Base-by-base conservation (phyloP, 2,113 vertebrate genomes). In the Megaceryle torquata region DNA sequence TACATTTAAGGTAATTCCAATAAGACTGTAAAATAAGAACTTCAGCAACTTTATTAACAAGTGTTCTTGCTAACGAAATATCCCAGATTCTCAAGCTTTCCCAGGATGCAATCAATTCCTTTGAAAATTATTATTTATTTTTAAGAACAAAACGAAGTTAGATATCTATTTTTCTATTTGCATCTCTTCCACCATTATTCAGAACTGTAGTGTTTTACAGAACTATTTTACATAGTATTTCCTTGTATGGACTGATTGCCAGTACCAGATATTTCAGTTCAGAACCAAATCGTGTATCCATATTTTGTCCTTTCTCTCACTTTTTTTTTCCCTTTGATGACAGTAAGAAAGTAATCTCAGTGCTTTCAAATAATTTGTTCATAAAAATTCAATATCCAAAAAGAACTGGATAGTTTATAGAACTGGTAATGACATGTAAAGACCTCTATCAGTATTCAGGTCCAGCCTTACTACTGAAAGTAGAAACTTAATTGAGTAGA, bases 81-180 rank as follows among this genome's bases (percentile, higher is more conserved):
- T 70, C 91, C 88, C 94, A 96, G 89, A 96, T 97, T 81, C 93
- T 94, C 86, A 95, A 93, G 93, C 59, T 90, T 94, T 82, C 79
- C 25, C 53, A 94, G 86, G 79, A 97, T 50, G 43, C n/a, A n/a
- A n/a, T n/a, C n/a, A n/a, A n/a, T n/a, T n/a, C n/a, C n/a, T n/a
- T n/a, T n/a, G n/a, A n/a, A n/a, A n/a, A n/a, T n/a, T n/a, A n/a
- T n/a, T n/a, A n/a, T n/a, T n/a, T n/a, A n/a, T n/a, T 87, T 69
- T 88, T 65, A 86, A 95, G 82, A 83, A 91, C 63, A 92, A 94
- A 51, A 65, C 54, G 18, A 63, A 96, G 59, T 70, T 89, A 80
- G 39, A 88, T 28, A 50, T 33, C 13, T 51, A 20, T 41, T 71
- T 96, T 96, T 67, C 92, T 96, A 84, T 95, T 96, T 72, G 35